Evolutionary conservation across 2,113 vertebrate species (phyloP).

Genomic region (Pachyramphus minor): DNA sequence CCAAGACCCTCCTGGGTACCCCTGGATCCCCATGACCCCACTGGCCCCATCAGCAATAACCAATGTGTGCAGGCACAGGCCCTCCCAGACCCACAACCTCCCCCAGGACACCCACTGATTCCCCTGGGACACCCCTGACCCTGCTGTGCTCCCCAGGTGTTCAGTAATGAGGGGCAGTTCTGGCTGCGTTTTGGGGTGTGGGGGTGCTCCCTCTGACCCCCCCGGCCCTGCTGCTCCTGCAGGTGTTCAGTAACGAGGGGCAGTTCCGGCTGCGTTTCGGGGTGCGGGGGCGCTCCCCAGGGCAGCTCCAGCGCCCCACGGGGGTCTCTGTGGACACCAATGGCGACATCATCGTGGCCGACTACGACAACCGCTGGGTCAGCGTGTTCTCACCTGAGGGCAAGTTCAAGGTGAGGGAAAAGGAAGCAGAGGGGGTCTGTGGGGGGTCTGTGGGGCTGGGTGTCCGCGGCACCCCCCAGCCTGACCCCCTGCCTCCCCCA

Average conservation of each 20-base stretch:
- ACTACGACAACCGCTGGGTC: conserved; percentile 98
- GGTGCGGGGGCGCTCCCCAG: conserved; percentile 91
- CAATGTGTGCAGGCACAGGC: background rate
- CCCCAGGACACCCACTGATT: background rate
- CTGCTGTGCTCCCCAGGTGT: conserved; percentile 72
- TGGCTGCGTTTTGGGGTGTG: conserved; percentile 92
- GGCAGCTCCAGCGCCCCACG: conserved; percentile 94
- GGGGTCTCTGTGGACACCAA: conserved; percentile 92
- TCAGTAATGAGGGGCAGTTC: conserved; percentile 92
- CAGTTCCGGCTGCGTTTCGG: conserved; percentile 95
- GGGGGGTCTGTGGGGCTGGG: background rate
- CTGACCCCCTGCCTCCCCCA: background rate
- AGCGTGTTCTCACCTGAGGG: conserved; percentile 95
- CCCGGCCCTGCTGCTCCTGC: background rate
- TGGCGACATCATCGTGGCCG: conserved; percentile 93
- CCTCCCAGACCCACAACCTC: rapidly evolving
- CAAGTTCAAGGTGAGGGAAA: conserved; percentile 90
- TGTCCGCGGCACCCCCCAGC: background rate
- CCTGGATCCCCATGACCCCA: background rate
- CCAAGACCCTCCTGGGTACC: rapidly evolving
- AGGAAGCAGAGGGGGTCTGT: background rate
- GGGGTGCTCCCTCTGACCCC: conserved; percentile 81
- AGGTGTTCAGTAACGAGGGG: conserved; percentile 95
- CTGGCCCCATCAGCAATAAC: background rate
- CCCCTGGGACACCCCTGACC: background rate